Base-by-base conservation (phyloP, 2,113 vertebrate species). In the Malaclemys terrapin region DNA sequence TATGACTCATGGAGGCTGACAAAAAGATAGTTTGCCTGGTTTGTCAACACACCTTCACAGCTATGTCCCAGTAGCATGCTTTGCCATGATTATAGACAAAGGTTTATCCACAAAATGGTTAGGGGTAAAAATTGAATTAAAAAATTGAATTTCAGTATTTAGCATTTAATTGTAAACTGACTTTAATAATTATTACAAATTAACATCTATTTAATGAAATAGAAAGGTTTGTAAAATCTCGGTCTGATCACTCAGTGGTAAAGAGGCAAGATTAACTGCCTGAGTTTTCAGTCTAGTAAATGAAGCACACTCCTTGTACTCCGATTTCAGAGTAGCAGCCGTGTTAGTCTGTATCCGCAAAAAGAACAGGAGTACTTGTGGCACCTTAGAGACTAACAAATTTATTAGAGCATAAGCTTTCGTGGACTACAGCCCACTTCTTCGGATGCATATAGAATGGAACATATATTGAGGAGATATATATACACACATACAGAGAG, bases 161-260 rank as follows among this genome's bases (percentile, higher is more conserved):
- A 9, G 2, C 65, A 47, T 12, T 2, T 49, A 3, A 38, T 38
- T 13, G 0, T 1, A 14, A 4, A 5, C 0, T 13, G 6, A 1
- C 25, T 1, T 42, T 4, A 62, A 16, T 4, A 8, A 24, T 3
- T 65, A 12, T 1, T 11, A 38, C 5, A 38, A 38, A 25, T 75
- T 42, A 45, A n/a, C 9, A 69, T 69, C 62, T n/a, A 1, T 79
- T 79, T 79, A 50, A 50, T 52, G 29, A 80, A 52, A 35, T 80
- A 80, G 35, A 27, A 78, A 35, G 16, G 49, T 31, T 80, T 35
- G 14, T 52, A 52, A 80, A 80, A 35, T 50, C 47, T 35, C 17
- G 20, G 47, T 35, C 16, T 10, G 9, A 20, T 31, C 35, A 31
- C 47, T 11, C 47, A 19, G 35, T 9, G 47, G 27, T 6, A 47